These are phyloP conservation scores for Corythoichthys haematopterus DNA, from an alignment of 2,113 vertebrate genomes.

Conservation along the genomic window DNA sequence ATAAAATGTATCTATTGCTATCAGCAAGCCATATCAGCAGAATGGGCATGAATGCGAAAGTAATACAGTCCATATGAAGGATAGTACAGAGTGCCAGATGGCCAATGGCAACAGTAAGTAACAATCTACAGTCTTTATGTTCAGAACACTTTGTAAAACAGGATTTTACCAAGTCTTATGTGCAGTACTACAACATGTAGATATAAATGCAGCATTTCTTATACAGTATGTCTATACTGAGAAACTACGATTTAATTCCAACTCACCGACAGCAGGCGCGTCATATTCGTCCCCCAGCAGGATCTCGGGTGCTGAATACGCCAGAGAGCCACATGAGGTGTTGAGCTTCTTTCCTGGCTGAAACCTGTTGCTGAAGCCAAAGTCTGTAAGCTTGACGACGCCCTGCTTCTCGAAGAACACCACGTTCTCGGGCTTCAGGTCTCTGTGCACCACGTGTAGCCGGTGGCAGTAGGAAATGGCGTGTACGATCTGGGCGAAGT, in stretches of 20 bases:
- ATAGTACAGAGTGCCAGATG: conserved; percentile 1
- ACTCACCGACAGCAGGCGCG: conserved; percentile 86
- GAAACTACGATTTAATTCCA: not conserved
- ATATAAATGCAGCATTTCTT: too few relatives aligned
- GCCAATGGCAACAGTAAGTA: not conserved
- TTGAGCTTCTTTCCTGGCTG: conserved; percentile 92
- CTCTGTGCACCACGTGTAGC: conserved; percentile 94
- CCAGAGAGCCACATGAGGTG: conserved; percentile 96
- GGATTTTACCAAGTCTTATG: too few relatives aligned
- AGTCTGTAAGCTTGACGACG: conserved; percentile 96
- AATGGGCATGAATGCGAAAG: conserved; percentile 14
- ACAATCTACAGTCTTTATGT: not conserved
- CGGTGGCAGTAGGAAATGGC: conserved; percentile 98
- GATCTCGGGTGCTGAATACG: conserved; percentile 96
- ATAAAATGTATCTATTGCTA: conserved; percentile 7
- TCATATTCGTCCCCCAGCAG: conserved; percentile 97
- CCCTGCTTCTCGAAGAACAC: conserved; percentile 99
- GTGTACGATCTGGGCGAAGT: conserved; percentile 97
- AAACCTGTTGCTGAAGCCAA: conserved; percentile 98
- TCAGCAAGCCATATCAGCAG: conserved; percentile 9
- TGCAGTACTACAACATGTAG: too few relatives aligned
- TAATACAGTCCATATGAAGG: not conserved
- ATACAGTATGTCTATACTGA: too few relatives aligned
- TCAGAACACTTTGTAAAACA: not conserved
- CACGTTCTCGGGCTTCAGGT: conserved; percentile 97